phyloP scores from a whole-genome alignment of 2,888 invertebrate species.

The Lymantria dispar region DNA sequence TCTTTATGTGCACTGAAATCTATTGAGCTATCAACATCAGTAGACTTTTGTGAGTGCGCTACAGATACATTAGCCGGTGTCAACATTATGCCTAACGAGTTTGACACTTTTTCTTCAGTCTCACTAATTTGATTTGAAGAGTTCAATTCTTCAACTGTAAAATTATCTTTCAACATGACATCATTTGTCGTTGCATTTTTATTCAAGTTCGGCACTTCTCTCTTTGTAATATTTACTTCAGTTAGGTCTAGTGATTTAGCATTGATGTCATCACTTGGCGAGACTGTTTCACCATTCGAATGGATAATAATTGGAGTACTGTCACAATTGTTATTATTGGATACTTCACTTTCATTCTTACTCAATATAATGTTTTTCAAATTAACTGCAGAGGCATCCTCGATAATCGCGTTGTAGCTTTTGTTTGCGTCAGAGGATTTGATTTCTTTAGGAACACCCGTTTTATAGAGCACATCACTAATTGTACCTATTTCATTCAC shows the following conservation, averaged over 20 bases:
- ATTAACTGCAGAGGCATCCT: too few species aligned
- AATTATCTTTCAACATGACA: conserved; percentile 7
- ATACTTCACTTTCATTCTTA: too few species aligned
- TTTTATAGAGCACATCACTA: not conserved
- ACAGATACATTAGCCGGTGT: not conserved
- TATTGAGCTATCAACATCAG: not conserved
- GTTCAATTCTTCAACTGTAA: not conserved
- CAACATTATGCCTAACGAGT: conserved; percentile 1
- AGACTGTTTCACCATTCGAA: not conserved
- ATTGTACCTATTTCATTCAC: not conserved
- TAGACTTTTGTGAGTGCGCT: not conserved
- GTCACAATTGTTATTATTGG: not conserved
- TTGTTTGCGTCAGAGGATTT: not conserved
- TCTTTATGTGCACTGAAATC: not conserved
- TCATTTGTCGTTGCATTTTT: conserved; percentile 7
- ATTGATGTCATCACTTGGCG: not conserved
- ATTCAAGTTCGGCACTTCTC: conserved; percentile 4
- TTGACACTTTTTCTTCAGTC: conserved; percentile 9
- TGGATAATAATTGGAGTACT: not conserved
- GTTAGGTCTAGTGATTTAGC: conserved; percentile 10
- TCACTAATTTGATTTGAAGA: conserved; percentile 9
- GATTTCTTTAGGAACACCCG: not conserved
- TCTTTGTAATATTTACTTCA: conserved; percentile 7
- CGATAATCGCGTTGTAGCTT: too few species aligned
- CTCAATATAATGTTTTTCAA: too few species aligned